Base-by-base conservation (phyloP, 23 tunicate species). In the Halocynthia aurantium region DNA sequence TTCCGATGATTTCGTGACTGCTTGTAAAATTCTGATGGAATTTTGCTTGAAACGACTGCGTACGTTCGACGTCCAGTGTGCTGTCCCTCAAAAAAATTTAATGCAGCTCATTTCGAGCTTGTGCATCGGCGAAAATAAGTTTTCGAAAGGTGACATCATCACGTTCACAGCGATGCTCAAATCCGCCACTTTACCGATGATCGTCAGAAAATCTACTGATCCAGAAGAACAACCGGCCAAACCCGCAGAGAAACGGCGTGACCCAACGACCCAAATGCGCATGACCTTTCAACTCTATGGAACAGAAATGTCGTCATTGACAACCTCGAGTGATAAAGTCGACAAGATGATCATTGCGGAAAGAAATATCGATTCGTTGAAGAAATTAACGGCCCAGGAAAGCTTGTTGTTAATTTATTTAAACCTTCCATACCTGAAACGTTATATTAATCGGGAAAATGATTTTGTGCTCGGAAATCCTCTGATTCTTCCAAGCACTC, bases 161-260 rank as follows among this genome's bases (percentile, higher is more conserved):
- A 87, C 86, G 22, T 82, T 68, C 49, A 74, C 86, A 17, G 93
- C 86, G 22, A 69, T 87, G 77, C 69, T 87, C 13, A 82, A 82
- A 63, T 87, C 93, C 54, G 93, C 86, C 6, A 75, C 71, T 51
- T 40, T 77, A 11, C 93, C 93, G n/a, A 55, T 61, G 77, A 31
- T 67, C 7, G 86, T 83, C 17, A 76, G 67, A 66, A 83, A 75
- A n/a, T 52, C 67, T 76, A 18, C 78, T 0, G 78, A 54, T 22
- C 18, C 11, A 51, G 19, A 72, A 10, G 55, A 49, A 44, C 40
- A 72, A 20, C 12, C 40, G 12, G 40, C n/a, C 19, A n/a, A 8
- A 10, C 22, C 12, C 31, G 18, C 21, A 10, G 49, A 40, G 9
- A 20, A 40, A 20, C 49, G 19, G 0, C 19, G 49, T 5, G 70